Conservation (phyloP, 1,140 invertebrate species). For the Zaprionus tsacasi region DNA sequence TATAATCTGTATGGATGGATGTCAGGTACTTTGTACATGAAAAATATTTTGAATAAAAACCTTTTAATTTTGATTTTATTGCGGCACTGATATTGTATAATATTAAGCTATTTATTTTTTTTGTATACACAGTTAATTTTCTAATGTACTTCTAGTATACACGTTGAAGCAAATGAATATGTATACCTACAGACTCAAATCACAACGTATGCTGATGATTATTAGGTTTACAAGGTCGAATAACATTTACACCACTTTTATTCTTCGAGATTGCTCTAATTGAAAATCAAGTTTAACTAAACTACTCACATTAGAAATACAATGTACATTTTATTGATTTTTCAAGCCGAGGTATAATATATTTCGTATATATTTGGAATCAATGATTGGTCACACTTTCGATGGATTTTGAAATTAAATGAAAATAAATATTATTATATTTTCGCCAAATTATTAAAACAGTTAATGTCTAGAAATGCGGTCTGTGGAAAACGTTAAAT, state of each 20-base stretch:
- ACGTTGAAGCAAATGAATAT: neutral
- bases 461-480: too few relatives aligned
- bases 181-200: slow-evolving; percentile 25
- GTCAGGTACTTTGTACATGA: too few relatives aligned
- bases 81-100: too few relatives aligned
- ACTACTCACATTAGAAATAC: slow-evolving; percentile 18
- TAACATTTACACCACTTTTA: neutral
- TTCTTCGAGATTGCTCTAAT: neutral
- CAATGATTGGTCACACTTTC: slow-evolving; percentile 28
- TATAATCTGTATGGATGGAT: too few relatives aligned
- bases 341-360: slow-evolving; percentile 25
- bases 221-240: neutral
- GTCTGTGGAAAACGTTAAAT: too few relatives aligned
- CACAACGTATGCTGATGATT: slow-evolving; percentile 7
- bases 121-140: neutral
- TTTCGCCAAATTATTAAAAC: neutral
- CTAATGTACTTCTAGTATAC: neutral
- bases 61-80: too few relatives aligned
- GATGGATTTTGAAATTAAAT: neutral
- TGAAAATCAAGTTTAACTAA: slow-evolving; percentile 6
- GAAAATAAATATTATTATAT: neutral
- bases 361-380: slow-evolving; percentile 3
- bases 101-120: too few relatives aligned
- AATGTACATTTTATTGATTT: slow-evolving; percentile 42
- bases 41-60: too few relatives aligned